phyloP scores from a whole-genome alignment of 1,140 invertebrate genomes.

The Sitobion miscanthi region DNA sequence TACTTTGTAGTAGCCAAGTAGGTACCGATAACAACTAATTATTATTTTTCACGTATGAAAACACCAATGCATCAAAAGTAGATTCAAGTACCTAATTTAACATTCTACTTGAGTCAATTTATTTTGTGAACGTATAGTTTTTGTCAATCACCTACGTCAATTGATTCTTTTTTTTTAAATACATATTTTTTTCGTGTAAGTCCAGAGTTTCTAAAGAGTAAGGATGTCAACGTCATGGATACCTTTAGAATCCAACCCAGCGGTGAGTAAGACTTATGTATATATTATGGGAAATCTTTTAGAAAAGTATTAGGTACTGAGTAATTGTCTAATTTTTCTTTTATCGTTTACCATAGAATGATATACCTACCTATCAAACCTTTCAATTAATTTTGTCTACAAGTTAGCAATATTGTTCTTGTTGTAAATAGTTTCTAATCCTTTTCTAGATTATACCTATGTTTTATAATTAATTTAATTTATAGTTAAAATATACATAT shows the following conservation, averaged over 20 bases:
- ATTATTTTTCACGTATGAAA: no score
- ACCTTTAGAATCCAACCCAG: constrained; percentile 91
- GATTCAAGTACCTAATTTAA: no score
- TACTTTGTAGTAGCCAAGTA: no score
- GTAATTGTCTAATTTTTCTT: not conserved
- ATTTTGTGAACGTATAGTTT: not conserved
- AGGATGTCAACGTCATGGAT: constrained; percentile 68
- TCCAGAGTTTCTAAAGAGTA: not conserved
- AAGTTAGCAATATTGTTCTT: not conserved
- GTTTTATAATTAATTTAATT: no score
- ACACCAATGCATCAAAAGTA: not conserved
- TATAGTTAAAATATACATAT: not conserved
- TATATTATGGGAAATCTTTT: not conserved
- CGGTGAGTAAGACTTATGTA: constrained; percentile 68
- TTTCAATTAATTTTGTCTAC: not conserved
- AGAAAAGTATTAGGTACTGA: not conserved
- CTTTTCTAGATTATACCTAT: not conserved
- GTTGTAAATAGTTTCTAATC: not conserved
- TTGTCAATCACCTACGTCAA: not conserved
- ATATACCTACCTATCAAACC: not conserved
- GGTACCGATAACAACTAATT: no score
- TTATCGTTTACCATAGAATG: not conserved
- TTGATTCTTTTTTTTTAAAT: not conserved
- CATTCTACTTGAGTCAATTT: not conserved
- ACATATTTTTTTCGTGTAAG: not conserved